Conservation (phyloP, 2,888 invertebrate species). For the Habrosyne pyritoides region DNA sequence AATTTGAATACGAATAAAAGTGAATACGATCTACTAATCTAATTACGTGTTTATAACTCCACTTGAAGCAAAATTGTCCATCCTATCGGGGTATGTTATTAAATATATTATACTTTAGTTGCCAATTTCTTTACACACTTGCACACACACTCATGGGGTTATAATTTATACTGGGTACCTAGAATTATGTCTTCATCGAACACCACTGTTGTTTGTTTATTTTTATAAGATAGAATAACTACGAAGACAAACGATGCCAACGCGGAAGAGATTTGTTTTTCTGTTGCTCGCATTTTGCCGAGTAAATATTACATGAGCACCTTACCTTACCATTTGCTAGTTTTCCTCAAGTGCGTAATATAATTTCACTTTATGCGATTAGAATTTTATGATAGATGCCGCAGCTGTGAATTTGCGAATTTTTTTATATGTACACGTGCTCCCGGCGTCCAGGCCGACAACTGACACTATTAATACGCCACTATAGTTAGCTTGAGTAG, state of each 20-base stretch:
- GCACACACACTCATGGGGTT: not conserved
- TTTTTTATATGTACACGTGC: conserved; percentile 43
- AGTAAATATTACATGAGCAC: not conserved
- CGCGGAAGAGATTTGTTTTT: not conserved
- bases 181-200: not conserved
- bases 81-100: not conserved
- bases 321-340: not conserved
- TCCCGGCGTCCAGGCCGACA: conserved; percentile 47
- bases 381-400: not conserved
- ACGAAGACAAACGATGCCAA: not conserved
- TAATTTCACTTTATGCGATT: conserved; percentile 1
- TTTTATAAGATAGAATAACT: not conserved
- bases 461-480: conserved; percentile 63
- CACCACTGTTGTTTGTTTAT: not conserved
- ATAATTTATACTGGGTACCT: not conserved
- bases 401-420: conserved; percentile 16
- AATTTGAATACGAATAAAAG: not conserved
- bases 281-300: not conserved
- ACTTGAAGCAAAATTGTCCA: not conserved
- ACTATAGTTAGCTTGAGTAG: conserved; percentile 63
- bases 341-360: not conserved
- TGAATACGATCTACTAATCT: not conserved
- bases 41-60: not conserved
- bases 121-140: not conserved
- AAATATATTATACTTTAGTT: not conserved